Conservation (phyloP, 2,797 vertebrate genomes). For the Cossypha caffra region DNA sequence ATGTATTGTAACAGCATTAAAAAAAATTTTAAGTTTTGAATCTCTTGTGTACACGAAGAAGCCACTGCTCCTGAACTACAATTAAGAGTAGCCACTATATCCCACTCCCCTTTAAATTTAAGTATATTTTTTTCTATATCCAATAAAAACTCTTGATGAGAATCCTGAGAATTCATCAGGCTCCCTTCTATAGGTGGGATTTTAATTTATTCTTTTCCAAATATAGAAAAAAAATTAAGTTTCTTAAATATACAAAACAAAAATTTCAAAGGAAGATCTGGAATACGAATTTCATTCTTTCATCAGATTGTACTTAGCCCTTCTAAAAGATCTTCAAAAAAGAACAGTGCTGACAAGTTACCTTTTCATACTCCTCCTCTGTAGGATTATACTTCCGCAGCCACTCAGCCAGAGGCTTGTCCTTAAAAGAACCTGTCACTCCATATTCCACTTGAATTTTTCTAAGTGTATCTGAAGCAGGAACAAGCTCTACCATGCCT, state of each 20-base stretch:
- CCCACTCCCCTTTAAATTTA: background rate
- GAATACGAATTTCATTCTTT: background rate
- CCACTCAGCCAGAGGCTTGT: constrained; percentile 98
- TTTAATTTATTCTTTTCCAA: background rate
- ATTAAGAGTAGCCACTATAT: background rate
- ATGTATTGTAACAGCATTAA: fast-evolving
- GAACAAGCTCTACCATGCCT: constrained; percentile 98
- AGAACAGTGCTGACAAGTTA: constrained; percentile 43
- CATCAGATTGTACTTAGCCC: background rate
- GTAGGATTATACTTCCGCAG: constrained; percentile 96
- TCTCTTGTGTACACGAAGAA: background rate
- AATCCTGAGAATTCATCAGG: background rate
- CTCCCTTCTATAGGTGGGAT: background rate
- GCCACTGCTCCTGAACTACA: background rate
- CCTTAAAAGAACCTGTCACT: constrained; percentile 97
- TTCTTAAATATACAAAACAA: background rate
- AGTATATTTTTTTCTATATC: background rate
- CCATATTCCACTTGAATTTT: constrained; percentile 99
- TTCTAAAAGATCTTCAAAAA: background rate
- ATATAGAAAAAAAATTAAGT: background rate
- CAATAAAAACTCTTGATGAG: background rate
- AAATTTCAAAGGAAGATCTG: background rate
- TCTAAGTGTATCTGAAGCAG: constrained; percentile 93
- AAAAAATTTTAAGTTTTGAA: background rate
- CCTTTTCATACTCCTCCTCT: constrained; percentile 98